A percentile compares a stretch with the other conserved stretches of the same genome.
These are phyloP conservation scores for Scolopax rusticola DNA, from an alignment of 2,797 vertebrate genomes.

Conservation along the genomic window DNA sequence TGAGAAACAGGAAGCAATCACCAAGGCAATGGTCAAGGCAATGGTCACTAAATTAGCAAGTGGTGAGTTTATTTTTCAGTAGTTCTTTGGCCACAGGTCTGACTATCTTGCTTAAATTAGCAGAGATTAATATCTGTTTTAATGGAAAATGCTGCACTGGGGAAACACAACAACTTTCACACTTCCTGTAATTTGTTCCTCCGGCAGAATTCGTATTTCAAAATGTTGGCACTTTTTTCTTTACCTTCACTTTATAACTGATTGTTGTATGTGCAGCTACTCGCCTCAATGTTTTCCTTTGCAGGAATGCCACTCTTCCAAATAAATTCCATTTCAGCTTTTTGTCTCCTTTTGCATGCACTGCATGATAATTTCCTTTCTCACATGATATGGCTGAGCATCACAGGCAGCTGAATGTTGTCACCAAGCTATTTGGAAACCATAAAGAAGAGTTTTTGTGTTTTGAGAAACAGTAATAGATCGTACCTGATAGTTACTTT, in stretches of 20 bases:
- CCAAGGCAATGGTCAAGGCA: slow-evolving; percentile 70
- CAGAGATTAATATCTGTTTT: slow-evolving; percentile 71
- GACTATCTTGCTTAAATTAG: slow-evolving; percentile 70
- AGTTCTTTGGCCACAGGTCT: slow-evolving; percentile 69
- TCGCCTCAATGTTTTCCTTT: slow-evolving; percentile 82
- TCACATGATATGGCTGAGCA: slow-evolving; percentile 83
- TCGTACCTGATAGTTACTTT: slow-evolving; percentile 23
- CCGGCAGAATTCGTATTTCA: slow-evolving; percentile 74
- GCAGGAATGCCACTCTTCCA: slow-evolving; percentile 82
- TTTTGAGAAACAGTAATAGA: slow-evolving; percentile 24
- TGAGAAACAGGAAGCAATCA: slow-evolving; percentile 68
- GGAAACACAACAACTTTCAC: slow-evolving; percentile 88
- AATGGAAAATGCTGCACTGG: slow-evolving; percentile 72
- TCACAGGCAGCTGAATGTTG: slow-evolving; percentile 85
- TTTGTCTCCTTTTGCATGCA: slow-evolving; percentile 79
- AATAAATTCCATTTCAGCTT: slow-evolving; percentile 76
- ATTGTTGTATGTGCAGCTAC: slow-evolving; percentile 78
- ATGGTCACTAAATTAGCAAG: slow-evolving; percentile 71
- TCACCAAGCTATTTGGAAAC: slow-evolving; percentile 81
- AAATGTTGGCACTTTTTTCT: slow-evolving; percentile 76
- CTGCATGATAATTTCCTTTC: slow-evolving; percentile 81
- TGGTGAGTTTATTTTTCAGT: slow-evolving; percentile 68
- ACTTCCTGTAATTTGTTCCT: slow-evolving; percentile 82
- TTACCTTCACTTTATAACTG: slow-evolving; percentile 75
- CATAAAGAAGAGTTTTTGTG: slow-evolving; percentile 69